Conservation (phyloP, 2,888 invertebrate species). For the Electrophaes corylata region DNA sequence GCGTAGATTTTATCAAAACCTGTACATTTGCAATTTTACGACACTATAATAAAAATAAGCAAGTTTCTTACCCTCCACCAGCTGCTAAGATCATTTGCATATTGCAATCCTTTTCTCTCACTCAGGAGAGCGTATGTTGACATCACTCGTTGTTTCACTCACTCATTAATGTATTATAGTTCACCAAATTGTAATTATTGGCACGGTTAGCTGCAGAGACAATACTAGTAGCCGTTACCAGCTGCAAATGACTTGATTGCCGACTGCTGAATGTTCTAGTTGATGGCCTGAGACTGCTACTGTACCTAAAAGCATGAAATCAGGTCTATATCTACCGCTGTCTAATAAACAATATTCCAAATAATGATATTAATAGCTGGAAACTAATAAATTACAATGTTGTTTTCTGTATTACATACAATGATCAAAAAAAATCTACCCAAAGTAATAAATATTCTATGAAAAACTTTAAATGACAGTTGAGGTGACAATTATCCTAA, state of each 20-base stretch:
- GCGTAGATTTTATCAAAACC: too few species aligned
- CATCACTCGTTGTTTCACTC: constrained; percentile 31
- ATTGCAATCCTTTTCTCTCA: constrained; percentile 42
- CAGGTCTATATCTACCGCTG: neutral
- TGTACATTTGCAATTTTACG: too few species aligned
- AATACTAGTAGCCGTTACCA: neutral
- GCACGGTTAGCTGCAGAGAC: neutral
- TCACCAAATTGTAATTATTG: constrained; percentile 10
- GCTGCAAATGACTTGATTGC: neutral
- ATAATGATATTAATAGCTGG: neutral
- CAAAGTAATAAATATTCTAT: too few species aligned
- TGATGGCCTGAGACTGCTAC: constrained; percentile 1
- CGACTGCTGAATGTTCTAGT: neutral
- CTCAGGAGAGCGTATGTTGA: constrained; percentile 15
- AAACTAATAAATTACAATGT: neutral
- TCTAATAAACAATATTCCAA: neutral
- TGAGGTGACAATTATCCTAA: too few species aligned
- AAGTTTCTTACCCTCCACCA: constrained; percentile 66
- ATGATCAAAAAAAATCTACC: too few species aligned
- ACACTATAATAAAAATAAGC: neutral
- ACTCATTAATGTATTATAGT: constrained; percentile 9
- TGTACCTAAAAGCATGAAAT: constrained; percentile 13
- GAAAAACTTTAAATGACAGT: too few species aligned
- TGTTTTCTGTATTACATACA: too few species aligned
- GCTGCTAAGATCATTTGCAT: constrained; percentile 85